Conservation (phyloP, 2,113 vertebrate species). For the Phaethon lepturus region DNA sequence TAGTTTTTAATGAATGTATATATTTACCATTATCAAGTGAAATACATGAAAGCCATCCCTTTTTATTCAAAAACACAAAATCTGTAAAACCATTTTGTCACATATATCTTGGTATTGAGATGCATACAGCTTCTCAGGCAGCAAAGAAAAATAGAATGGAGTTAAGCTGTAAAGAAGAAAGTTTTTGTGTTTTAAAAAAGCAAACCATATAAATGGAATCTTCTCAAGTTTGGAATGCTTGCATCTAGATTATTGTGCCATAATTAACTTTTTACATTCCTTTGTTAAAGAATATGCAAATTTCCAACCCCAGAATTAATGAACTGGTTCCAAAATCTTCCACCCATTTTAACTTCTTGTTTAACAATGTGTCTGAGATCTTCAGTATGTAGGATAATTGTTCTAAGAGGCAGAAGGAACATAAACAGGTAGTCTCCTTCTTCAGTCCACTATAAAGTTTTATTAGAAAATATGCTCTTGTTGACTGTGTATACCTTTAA, state of each 20-base stretch:
- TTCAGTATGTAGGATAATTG: neutral
- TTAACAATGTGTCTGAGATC: neutral
- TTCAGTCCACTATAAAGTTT: neutral
- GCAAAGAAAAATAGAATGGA: neutral
- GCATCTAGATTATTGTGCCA: neutral
- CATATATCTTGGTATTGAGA: neutral
- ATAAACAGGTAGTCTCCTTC: neutral
- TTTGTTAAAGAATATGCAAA: neutral
- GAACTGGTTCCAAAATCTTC: neutral
- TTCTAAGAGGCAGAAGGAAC: neutral
- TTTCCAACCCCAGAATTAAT: neutral
- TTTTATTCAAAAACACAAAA: neutral
- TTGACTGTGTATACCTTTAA: neutral
- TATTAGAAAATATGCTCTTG: neutral
- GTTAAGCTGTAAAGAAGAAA: neutral
- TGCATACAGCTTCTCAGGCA: neutral
- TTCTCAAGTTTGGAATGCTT: neutral
- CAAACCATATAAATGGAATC: fast-evolving
- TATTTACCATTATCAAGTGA: neutral
- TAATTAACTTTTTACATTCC: neutral
- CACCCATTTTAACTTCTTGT: neutral
- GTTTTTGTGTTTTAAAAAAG: neutral
- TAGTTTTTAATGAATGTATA: neutral
- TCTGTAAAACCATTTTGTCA: neutral
- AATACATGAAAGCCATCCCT: neutral